Conservation (phyloP, 2,113 vertebrate species). For the Dromaius novaehollandiae region DNA sequence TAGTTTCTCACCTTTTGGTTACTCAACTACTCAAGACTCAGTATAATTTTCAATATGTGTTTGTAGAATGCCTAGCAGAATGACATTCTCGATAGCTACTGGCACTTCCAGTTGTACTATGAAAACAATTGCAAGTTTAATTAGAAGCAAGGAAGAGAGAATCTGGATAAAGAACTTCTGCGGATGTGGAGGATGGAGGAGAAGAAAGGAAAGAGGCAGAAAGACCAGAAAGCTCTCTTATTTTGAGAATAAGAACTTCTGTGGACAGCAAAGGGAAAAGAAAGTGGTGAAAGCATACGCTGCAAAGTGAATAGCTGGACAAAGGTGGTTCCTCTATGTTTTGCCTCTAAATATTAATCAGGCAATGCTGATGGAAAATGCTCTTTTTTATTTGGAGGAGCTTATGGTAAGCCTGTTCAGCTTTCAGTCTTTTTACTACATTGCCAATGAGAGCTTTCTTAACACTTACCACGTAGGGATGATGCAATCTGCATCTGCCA, state of each 20-base stretch:
- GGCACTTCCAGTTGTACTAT: neutral
- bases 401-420: neutral
- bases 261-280: neutral
- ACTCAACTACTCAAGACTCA: fast-evolving
- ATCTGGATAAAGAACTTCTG: neutral
- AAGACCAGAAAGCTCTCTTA: neutral
- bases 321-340: neutral
- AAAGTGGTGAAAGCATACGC: neutral
- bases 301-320: neutral
- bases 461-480: neutral
- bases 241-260: neutral
- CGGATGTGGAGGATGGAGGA: neutral
- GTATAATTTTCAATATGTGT: neutral
- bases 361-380: neutral
- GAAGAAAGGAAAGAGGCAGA: neutral
- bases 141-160: neutral
- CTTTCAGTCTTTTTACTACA: neutral
- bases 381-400: neutral
- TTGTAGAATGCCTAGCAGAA: neutral
- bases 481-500: neutral
- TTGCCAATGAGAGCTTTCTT: neutral
- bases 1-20: neutral
- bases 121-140: neutral
- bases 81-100: neutral
- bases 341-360: neutral